Conservation (phyloP, 1,140 invertebrate species). For the Venustaconcha ellipsiformis region DNA sequence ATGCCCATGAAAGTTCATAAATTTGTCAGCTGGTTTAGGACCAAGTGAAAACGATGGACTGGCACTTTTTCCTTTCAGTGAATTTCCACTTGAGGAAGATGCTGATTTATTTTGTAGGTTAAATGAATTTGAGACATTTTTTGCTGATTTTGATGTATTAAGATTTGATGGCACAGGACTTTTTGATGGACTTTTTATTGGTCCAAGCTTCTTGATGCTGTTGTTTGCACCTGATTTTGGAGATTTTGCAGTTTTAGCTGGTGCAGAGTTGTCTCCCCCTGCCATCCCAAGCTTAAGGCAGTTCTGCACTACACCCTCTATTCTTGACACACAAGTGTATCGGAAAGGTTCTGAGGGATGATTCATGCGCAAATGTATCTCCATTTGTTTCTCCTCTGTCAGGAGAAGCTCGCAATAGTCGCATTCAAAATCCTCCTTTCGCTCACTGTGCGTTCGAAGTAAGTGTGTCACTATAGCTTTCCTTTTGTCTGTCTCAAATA, state of each 20-base stretch:
- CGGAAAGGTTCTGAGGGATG: constrained; percentile 19
- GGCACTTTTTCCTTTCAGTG: no score
- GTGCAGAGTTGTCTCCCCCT: not conserved
- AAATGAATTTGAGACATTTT: constrained; percentile 1
- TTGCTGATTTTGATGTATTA: not conserved
- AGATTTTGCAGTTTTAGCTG: not conserved
- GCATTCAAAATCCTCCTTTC: constrained; percentile 32
- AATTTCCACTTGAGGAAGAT: not conserved
- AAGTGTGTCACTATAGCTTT: constrained; percentile 31
- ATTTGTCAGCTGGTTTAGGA: no score
- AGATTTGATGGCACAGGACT: not conserved
- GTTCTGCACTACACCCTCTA: constrained; percentile 27
- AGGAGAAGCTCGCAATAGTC: constrained; percentile 24
- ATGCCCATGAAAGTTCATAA: no score
- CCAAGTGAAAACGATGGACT: no score
- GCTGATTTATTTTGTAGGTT: not conserved
- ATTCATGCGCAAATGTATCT: constrained; percentile 20
- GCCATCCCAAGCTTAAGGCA: constrained; percentile 11
- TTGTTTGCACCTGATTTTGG: not conserved
- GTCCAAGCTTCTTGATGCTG: not conserved
- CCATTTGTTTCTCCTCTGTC: constrained; percentile 15
- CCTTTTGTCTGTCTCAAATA: constrained; percentile 23
- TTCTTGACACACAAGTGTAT: constrained; percentile 29
- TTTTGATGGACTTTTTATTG: no score
- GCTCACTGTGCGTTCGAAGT: constrained; percentile 23